Percentiles rank a stretch among this genome's conserved stretches.
Conservation (phyloP, 2,888 invertebrate species). For the Allophyes oxyacanthae region DNA sequence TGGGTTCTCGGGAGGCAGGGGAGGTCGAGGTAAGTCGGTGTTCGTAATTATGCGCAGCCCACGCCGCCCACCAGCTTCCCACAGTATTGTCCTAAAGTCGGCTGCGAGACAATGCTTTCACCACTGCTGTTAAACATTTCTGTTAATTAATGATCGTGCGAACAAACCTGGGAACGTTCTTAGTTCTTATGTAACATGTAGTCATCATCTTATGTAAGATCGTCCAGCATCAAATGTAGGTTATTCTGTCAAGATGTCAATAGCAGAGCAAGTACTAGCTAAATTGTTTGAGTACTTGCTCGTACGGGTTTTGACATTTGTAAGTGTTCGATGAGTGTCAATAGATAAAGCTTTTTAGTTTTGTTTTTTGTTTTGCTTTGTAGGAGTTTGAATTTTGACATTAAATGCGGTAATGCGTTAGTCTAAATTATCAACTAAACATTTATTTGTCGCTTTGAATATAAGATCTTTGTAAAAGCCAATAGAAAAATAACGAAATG, state of each 20-base stretch:
- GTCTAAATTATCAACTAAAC: no score
- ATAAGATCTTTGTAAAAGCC: no score
- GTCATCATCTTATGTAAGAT: constrained; percentile 34
- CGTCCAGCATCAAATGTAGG: constrained; percentile 33
- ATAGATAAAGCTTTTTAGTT: constrained; percentile 7
- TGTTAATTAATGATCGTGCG: constrained; percentile 78
- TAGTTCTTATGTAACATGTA: constrained; percentile 44
- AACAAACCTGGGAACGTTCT: constrained; percentile 49
- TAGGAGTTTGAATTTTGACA: constrained; percentile 7
- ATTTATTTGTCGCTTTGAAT: no score
- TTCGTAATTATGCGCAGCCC: constrained; percentile 73
- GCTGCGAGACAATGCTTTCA: constrained; percentile 80
- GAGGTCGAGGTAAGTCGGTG: constrained; percentile 61
- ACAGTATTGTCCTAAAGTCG: constrained; percentile 62
- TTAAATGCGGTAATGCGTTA: not conserved
- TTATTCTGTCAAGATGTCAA: constrained; percentile 55
- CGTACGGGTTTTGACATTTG: constrained; percentile 12
- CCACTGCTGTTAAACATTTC: constrained; percentile 69
- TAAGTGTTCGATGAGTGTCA: constrained; percentile 10
- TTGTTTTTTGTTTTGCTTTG: constrained; percentile 4
- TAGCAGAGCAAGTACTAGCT: constrained; percentile 36
- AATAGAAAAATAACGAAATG: no score
- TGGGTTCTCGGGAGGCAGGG: constrained; percentile 32
- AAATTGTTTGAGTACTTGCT: constrained; percentile 41
- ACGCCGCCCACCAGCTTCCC: constrained; percentile 78